phyloP scores from a whole-genome alignment of 2,888 invertebrate species.

The Cephonodes hylas region DNA sequence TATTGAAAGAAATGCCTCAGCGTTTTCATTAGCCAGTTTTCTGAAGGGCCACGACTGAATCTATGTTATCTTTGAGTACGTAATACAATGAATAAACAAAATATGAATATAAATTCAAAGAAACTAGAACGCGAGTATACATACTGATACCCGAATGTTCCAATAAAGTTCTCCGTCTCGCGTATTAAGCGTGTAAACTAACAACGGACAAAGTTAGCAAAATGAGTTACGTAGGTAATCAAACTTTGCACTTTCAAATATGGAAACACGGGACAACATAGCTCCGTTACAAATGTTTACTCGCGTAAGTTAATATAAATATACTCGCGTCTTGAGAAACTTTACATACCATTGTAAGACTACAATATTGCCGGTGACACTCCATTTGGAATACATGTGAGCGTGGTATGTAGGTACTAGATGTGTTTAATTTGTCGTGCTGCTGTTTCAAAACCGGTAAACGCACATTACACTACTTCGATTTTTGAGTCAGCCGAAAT shows the following conservation, averaged over 20 bases:
- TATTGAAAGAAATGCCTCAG: too few species aligned
- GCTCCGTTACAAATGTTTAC: background rate
- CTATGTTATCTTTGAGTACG: background rate
- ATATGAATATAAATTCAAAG: background rate
- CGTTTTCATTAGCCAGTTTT: too few species aligned
- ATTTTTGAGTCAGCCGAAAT: too few species aligned
- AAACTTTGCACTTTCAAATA: conserved; percentile 25
- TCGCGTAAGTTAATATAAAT: background rate
- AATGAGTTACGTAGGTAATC: conserved; percentile 24
- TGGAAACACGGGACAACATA: conserved; percentile 13
- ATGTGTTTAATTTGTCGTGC: too few species aligned
- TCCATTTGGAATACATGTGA: background rate
- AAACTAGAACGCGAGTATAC: background rate
- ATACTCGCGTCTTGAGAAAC: background rate
- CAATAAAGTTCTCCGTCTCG: conserved; percentile 23
- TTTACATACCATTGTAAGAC: too few species aligned
- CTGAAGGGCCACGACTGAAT: too few species aligned
- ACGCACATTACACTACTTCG: too few species aligned
- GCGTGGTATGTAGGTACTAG: background rate
- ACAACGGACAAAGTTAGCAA: conserved; percentile 25
- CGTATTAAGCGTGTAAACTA: conserved; percentile 26
- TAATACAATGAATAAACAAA: background rate
- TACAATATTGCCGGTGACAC: too few species aligned
- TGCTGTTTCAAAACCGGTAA: too few species aligned
- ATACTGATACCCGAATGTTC: conserved; percentile 2